A percentile compares a stretch with the other conserved stretches of the same genome.
phyloP scores from a whole-genome alignment of 2,888 invertebrate genomes.

The Stenoptilia bipunctidactyla region DNA sequence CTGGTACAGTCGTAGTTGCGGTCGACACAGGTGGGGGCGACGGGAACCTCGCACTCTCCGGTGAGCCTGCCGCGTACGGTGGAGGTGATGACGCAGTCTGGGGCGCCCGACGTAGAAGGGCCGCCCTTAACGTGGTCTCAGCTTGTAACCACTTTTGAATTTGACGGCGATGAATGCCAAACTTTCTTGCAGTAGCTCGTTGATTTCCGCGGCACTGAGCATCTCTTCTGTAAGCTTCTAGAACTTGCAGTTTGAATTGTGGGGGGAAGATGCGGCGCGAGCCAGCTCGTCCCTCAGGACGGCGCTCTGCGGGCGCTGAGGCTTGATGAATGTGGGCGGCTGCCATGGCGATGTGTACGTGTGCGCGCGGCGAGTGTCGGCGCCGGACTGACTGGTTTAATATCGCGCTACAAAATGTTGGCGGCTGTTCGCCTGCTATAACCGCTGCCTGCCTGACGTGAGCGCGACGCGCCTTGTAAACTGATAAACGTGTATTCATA shows the following conservation, averaged over 20 bases:
- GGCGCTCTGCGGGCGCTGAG: slow-evolving; percentile 60
- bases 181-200: slow-evolving; percentile 90
- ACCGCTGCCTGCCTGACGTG: slow-evolving; percentile 36
- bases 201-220: slow-evolving; percentile 91
- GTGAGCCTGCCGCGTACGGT: slow-evolving; percentile 52
- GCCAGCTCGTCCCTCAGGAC: slow-evolving; percentile 75
- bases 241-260: slow-evolving; percentile 89
- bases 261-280: slow-evolving; percentile 90
- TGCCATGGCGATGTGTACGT: slow-evolving; percentile 49
- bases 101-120: slow-evolving; percentile 68
- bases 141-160: slow-evolving; percentile 94
- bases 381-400: slow-evolving; percentile 65
- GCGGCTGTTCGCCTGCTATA: slow-evolving; percentile 9
- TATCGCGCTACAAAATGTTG: slow-evolving; percentile 10
- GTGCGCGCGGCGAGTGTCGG: slow-evolving; percentile 59
- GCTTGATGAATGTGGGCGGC: slow-evolving; percentile 60
- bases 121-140: slow-evolving; percentile 82
- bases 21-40: slow-evolving; percentile 47
- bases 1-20: slow-evolving; percentile 32
- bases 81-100: slow-evolving; percentile 63
- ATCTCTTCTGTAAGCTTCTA: slow-evolving; percentile 89
- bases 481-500: slow-evolving; percentile 28
- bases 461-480: slow-evolving; percentile 56
- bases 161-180: slow-evolving; percentile 89
- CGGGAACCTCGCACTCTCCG: slow-evolving; percentile 55